A percentile compares a stretch with the other conserved stretches of the same genome.
phyloP scores from a whole-genome alignment of 2,113 vertebrate genomes.

The Sakesphorus luctuosus region DNA sequence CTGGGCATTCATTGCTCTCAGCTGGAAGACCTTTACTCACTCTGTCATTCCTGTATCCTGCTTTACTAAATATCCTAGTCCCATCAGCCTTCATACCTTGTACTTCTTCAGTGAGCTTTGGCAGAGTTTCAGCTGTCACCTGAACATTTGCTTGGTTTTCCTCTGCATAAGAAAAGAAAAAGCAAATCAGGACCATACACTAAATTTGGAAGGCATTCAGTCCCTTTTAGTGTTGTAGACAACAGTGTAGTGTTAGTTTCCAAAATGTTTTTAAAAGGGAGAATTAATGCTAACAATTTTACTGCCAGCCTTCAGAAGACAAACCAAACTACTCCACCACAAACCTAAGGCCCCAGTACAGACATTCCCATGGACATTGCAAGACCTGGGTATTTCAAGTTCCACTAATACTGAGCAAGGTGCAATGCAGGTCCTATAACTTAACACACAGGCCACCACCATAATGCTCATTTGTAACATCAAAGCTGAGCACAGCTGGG shows the following conservation, averaged over 20 bases:
- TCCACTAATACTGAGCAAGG: not conserved
- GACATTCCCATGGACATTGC: not conserved
- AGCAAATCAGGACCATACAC: conserved; percentile 12
- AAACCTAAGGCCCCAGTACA: not conserved
- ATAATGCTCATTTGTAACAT: not conserved
- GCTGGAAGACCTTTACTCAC: conserved; percentile 57
- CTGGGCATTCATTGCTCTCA: conserved; percentile 19
- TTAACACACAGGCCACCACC: not conserved
- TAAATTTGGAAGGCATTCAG: not conserved
- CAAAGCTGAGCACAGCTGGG: not conserved
- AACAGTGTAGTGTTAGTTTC: not conserved
- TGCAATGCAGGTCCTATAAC: not conserved
- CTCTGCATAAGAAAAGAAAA: conserved; percentile 58
- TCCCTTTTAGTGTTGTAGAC: not conserved
- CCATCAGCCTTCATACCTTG: conserved; percentile 75
- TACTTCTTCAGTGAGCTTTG: conserved; percentile 59
- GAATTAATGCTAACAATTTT: not conserved
- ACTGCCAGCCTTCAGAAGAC: not conserved
- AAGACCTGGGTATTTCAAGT: not conserved
- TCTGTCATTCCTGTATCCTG: conserved; percentile 44
- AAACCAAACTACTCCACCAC: not conserved
- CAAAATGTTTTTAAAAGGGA: not conserved
- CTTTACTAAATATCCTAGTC: conserved; percentile 61
- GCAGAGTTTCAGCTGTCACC: conserved; percentile 61
- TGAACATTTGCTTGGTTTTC: conserved; percentile 67